phyloP scores from a whole-genome alignment of 2,797 vertebrate genomes.

The Crax fasciolata region DNA sequence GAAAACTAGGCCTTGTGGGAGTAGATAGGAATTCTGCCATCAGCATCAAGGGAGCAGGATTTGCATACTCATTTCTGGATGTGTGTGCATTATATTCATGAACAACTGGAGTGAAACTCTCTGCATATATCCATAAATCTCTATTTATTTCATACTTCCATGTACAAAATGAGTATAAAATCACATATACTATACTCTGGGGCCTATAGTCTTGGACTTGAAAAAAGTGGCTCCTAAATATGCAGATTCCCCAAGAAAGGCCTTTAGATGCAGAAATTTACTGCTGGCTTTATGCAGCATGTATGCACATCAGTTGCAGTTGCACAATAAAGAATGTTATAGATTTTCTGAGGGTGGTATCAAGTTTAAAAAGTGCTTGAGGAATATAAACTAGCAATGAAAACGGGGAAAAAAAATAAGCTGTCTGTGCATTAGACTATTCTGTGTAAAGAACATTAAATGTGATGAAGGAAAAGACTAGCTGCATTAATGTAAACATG shows the following conservation, averaged over 20 bases:
- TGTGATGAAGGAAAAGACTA: neutral
- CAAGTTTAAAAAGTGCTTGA: constrained; percentile 19
- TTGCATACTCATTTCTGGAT: neutral
- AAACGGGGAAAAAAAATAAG: neutral
- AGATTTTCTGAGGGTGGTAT: neutral
- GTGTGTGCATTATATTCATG: neutral
- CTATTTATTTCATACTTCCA: neutral
- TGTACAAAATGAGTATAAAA: neutral
- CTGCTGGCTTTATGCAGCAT: neutral
- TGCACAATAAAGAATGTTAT: neutral
- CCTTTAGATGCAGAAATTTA: constrained; percentile 9
- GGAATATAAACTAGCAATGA: neutral
- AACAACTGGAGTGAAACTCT: neutral
- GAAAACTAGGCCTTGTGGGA: neutral
- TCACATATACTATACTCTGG: neutral
- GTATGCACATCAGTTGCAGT: neutral
- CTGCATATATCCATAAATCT: neutral
- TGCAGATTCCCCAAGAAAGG: neutral
- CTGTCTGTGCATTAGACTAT: neutral
- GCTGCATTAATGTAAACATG: neutral
- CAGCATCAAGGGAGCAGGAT: neutral
- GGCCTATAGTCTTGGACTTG: neutral
- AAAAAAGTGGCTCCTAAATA: neutral
- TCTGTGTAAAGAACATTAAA: neutral
- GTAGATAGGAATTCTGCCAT: neutral